A percentile compares a stretch with the other conserved stretches of the same genome.
Conservation (phyloP, 2,113 vertebrate genomes). For the Varanus komodoensis region DNA sequence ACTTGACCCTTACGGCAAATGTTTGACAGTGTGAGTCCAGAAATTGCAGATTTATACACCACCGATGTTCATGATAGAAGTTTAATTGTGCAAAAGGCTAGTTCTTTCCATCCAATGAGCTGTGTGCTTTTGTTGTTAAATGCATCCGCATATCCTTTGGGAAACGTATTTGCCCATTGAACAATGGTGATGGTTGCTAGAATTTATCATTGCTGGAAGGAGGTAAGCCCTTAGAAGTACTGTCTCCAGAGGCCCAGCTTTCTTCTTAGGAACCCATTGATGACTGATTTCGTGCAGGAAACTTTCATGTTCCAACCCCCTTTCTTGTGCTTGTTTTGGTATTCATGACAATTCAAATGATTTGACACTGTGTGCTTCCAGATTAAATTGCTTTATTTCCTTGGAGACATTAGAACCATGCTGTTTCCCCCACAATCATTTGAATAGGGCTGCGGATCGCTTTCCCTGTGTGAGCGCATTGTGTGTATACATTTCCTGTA, state of each 20-base stretch:
- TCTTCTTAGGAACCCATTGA: neutral
- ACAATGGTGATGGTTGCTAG: neutral
- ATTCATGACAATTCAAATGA: neutral
- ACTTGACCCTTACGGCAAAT: too few species aligned
- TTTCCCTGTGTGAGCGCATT: neutral
- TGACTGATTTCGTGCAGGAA: fast-evolving
- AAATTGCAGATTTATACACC: neutral
- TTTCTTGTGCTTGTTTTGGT: neutral
- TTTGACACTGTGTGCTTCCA: constrained; percentile 16
- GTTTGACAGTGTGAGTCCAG: neutral
- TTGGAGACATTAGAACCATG: neutral
- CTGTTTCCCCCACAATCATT: neutral
- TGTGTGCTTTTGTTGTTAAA: neutral
- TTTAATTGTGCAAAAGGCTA: neutral
- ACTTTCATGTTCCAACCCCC: neutral
- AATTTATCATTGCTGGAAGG: neutral
- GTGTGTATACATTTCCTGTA: neutral
- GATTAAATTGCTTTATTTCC: constrained; percentile 23
- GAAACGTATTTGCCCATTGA: neutral
- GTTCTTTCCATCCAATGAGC: neutral
- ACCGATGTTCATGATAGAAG: neutral
- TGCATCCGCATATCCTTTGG: neutral
- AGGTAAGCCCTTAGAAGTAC: neutral
- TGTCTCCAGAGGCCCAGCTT: neutral
- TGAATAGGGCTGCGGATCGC: neutral